Base-by-base conservation (phyloP, 2,888 invertebrate species). In the Mongoloraphidia duomilia region DNA sequence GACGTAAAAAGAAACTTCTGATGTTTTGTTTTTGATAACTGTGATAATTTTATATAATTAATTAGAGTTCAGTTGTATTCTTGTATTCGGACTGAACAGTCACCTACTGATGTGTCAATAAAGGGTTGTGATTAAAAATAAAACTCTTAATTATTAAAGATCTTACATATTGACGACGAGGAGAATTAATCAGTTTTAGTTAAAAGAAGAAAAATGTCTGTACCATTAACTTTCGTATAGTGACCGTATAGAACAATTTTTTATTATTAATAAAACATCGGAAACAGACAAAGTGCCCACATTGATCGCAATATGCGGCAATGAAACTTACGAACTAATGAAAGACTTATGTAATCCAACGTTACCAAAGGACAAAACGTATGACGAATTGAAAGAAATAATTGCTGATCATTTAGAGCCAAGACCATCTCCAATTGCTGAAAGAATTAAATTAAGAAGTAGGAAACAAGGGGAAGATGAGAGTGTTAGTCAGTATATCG, bases 341-440 rank as follows among this genome's bases (percentile, higher is more conserved):
- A 26, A 46, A 14, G 26, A 52, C 44, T 47, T 56, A 38, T 55
- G 53, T 40, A 40, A 52, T 8, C 55, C 56, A 9, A 17, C 10
- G 1, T 2, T 50, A 17, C 54, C 53, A 8, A 9, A 34, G 5
- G n/a, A 9, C 0, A 52, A 50, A 35, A 44, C 48, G n/a, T 47
- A 49, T 5, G 12, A n/a, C 0, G 48, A 54, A 13, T 14, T 57
- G 8, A 45, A 9, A 2, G 26, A 44, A 9, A 41, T 54, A 1
- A 52, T 57, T 49, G 50, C 42, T 4, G 44, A 54, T 10, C 52
- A 57, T 41, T 41, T 55, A 0, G 47, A 57, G 36, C 55, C 53
- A 1, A 50, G 41, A 40, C 52, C 53, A 8, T 53, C 37, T 44
- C 38, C 50, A 3, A 54, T 55, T 26, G 48, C 51, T 2, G 53